These are phyloP conservation scores for Balaeniceps rex DNA, from an alignment of 2,113 vertebrate species.

Conservation along the genomic window DNA sequence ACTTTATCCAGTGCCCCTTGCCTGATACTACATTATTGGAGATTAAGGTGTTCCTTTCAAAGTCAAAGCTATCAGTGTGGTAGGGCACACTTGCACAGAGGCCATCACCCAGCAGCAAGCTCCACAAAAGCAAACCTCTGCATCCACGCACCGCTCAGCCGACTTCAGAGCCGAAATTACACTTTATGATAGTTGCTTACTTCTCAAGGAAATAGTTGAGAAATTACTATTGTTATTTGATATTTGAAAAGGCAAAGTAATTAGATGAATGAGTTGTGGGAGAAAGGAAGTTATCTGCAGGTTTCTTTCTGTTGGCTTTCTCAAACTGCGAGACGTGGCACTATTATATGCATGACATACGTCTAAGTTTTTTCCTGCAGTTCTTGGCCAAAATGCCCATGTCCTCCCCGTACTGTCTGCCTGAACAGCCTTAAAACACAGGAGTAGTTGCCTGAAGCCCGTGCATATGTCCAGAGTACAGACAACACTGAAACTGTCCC, in stretches of 20 bases:
- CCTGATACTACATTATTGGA: not conserved
- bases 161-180: not conserved
- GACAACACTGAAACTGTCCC: not conserved
- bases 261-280: not conserved
- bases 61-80: not conserved
- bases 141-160: not conserved
- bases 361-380: not conserved
- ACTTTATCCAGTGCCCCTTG: not conserved
- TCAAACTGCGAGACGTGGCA: not conserved
- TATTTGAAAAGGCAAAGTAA: not conserved
- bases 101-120: not conserved
- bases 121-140: not conserved
- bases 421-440: not conserved
- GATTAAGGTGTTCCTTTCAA: not conserved
- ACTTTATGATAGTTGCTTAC: not conserved
- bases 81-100: not conserved
- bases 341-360: rapidly evolving
- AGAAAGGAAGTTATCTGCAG: not conserved
- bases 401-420: not conserved
- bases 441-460: not conserved
- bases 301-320: not conserved
- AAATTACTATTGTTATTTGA: not conserved
- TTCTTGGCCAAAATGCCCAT: not conserved
- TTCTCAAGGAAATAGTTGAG: not conserved
- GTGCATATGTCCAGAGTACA: not conserved